Evolutionary conservation across 2,888 invertebrate species (phyloP).

Genomic region (Clitarchus hookeri): DNA sequence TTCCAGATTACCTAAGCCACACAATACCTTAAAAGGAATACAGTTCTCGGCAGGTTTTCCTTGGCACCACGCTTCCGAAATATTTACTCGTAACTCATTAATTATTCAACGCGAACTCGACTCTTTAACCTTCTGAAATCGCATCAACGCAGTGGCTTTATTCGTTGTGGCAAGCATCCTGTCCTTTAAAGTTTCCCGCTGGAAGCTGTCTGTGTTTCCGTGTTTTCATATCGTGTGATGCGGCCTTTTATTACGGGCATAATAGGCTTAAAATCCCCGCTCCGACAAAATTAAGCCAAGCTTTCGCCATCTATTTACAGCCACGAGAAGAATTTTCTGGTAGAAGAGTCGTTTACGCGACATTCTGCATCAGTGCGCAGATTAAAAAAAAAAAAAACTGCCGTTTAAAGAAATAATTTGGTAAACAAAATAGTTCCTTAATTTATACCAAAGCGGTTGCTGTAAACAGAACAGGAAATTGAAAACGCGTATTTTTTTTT

Average conservation of each 20-base stretch:
- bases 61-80: neutral
- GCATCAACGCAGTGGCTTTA: neutral
- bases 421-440: no score
- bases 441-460: no score
- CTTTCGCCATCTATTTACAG: constrained; percentile 5
- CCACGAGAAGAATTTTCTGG: neutral
- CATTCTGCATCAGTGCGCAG: no score
- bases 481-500: no score
- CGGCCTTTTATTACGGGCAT: constrained; percentile 14
- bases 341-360: neutral
- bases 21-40: neutral
- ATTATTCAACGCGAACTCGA: constrained; percentile 7
- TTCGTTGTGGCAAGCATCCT: neutral
- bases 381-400: no score
- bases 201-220: neutral
- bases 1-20: neutral
- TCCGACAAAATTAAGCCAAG: constrained; percentile 4
- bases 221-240: constrained; percentile 7
- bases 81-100: neutral
- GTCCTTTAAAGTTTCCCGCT: neutral
- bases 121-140: neutral
- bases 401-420: no score
- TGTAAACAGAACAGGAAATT: no score
- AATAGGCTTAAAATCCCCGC: neutral
- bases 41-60: neutral